A percentile compares a stretch with the other conserved stretches of the same genome.
These are phyloP conservation scores for Taphrorychus bicolor DNA, from an alignment of 2,888 invertebrate species.

Conservation along the genomic window DNA sequence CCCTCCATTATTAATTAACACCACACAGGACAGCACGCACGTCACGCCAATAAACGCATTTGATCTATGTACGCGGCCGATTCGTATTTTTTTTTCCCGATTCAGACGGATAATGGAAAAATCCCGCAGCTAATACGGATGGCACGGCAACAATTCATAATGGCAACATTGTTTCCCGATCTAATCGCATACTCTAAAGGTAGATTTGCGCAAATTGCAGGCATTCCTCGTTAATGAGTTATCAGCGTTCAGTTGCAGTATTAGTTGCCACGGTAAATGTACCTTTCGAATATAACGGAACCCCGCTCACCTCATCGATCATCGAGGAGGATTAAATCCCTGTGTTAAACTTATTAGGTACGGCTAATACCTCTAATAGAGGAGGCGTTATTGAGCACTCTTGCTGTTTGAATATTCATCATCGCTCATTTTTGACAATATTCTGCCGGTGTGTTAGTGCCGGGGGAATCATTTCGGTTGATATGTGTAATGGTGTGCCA, in stretches of 20 bases:
- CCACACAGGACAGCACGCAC: slow-evolving; percentile 47
- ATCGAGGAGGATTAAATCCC: slow-evolving; percentile 13
- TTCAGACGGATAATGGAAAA: too few species aligned
- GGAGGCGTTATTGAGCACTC: neutral
- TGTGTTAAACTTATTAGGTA: slow-evolving; percentile 6
- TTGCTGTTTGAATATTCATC: neutral
- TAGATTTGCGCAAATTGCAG: slow-evolving; percentile 11
- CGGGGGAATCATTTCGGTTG: neutral
- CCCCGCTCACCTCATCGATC: slow-evolving; percentile 10
- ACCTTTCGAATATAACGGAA: slow-evolving; percentile 1
- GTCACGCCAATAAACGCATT: slow-evolving; percentile 36
- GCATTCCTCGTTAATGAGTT: slow-evolving; percentile 13
- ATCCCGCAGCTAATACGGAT: neutral
- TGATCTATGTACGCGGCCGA: neutral
- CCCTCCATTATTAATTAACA: slow-evolving; percentile 54
- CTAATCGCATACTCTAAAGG: slow-evolving; percentile 3
- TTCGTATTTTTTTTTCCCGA: neutral
- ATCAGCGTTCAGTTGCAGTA: slow-evolving; percentile 12
- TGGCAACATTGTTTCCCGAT: neutral
- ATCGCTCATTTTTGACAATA: neutral
- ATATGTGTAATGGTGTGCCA: too few species aligned
- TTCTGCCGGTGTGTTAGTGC: neutral
- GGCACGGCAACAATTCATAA: neutral
- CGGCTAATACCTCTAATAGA: neutral
- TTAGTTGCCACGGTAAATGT: slow-evolving; percentile 5